phyloP scores from a whole-genome alignment of 35 echinoderm and acorn worm genomes.

The Heliocidaris tuberculata region DNA sequence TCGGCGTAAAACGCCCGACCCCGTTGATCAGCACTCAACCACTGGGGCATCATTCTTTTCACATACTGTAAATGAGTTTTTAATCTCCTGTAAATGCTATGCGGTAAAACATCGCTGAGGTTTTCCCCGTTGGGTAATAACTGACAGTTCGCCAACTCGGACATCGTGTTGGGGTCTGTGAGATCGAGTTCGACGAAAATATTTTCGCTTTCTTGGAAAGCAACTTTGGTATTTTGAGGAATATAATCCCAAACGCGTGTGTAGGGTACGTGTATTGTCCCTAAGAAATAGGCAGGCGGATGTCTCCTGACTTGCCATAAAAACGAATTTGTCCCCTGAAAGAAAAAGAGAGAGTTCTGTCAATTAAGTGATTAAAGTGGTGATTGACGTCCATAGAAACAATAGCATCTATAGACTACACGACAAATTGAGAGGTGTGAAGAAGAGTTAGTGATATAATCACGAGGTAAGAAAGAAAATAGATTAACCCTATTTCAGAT shows the following conservation, averaged over 20 bases:
- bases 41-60: constrained; percentile 87
- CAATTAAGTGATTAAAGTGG: neutral
- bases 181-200: constrained; percentile 97
- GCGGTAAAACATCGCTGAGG: constrained; percentile 85
- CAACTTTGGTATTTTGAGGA: constrained; percentile 88
- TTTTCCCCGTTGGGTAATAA: constrained; percentile 92
- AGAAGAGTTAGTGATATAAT: neutral
- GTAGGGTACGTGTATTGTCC: constrained; percentile 98
- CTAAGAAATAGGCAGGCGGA: constrained; percentile 93
- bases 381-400: neutral
- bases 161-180: constrained; percentile 79
- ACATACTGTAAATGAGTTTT: constrained; percentile 94
- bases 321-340: constrained; percentile 82
- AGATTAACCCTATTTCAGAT: neutral
- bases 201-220: constrained; percentile 90
- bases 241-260: constrained; percentile 97
- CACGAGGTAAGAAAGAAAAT: neutral
- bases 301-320: constrained; percentile 86
- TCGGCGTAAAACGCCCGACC: constrained; percentile 85
- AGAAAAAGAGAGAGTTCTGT: constrained; percentile 18
- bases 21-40: constrained; percentile 79
- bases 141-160: constrained; percentile 81
- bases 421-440: neutral
- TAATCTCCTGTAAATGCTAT: constrained; percentile 78
- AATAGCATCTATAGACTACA: neutral